Percentiles rank a stretch among this genome's conserved stretches.
These are phyloP conservation scores for Nemapogon koenigi DNA, from an alignment of 2,888 invertebrate genomes.

Conservation along the genomic window DNA sequence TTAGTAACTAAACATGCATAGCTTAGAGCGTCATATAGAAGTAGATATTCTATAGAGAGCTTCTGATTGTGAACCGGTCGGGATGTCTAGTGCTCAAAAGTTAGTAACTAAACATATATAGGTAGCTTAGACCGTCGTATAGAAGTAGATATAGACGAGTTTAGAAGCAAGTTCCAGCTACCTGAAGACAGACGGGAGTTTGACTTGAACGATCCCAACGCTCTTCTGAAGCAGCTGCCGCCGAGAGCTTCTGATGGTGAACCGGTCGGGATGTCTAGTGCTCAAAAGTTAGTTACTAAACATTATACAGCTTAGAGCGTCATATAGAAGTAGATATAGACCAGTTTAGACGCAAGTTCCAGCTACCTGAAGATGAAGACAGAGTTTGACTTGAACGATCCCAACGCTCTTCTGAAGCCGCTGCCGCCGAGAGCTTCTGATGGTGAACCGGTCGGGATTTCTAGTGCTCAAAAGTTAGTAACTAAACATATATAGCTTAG, in stretches of 20 bases:
- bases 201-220: constrained; percentile 86
- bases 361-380: constrained; percentile 77
- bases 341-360: constrained; percentile 75
- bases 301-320: constrained; percentile 30
- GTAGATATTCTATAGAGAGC: no score
- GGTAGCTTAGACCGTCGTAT: no score
- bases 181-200: constrained; percentile 82
- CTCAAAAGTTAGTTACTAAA: constrained; percentile 69
- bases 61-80: no score
- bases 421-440: constrained; percentile 75
- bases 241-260: constrained; percentile 75
- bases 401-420: constrained; percentile 75
- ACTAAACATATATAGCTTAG: no score
- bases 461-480: constrained; percentile 88
- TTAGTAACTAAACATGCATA: constrained; percentile 29
- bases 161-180: constrained; percentile 76
- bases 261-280: constrained; percentile 78
- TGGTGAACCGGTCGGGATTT: constrained; percentile 77
- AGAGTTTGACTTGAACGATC: constrained; percentile 92
- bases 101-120: no score
- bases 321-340: constrained; percentile 75
- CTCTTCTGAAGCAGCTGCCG: constrained; percentile 76
- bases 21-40: no score
- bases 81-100: no score
- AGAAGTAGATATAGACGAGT: constrained; percentile 75